These are phyloP conservation scores for Anthopleura xanthogrammica DNA, from an alignment of 92 coral and sea anemone genomes.

Conservation along the genomic window DNA sequence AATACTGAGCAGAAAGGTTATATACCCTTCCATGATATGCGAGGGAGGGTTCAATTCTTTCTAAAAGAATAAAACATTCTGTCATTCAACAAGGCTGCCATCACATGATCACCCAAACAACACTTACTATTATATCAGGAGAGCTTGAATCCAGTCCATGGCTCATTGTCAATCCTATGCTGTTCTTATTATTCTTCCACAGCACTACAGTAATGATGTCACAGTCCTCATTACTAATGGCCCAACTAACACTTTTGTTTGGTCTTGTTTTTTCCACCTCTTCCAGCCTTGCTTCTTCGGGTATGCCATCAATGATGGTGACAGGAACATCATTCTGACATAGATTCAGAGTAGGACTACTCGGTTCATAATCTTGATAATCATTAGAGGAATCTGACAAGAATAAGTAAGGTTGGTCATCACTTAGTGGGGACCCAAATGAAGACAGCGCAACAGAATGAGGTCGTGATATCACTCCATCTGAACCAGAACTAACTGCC, in stretches of 20 bases:
- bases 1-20: no score
- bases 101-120: not conserved
- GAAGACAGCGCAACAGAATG: slow-evolving; percentile 72
- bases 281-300: slow-evolving; percentile 53
- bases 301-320: slow-evolving; percentile 82
- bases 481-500: slow-evolving; percentile 52
- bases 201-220: slow-evolving; percentile 81
- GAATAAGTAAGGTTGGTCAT: slow-evolving; percentile 39
- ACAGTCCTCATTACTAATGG: slow-evolving; percentile 62
- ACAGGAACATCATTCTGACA: slow-evolving; percentile 82
- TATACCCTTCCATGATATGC: no score
- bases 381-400: slow-evolving; percentile 62
- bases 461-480: slow-evolving; percentile 43
- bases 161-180: slow-evolving; percentile 75
- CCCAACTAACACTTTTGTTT: slow-evolving; percentile 84
- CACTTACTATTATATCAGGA: slow-evolving; percentile 73
- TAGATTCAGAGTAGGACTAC: slow-evolving; percentile 73
- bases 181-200: slow-evolving; percentile 62
- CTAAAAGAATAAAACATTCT: not conserved
- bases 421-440: slow-evolving; percentile 63
- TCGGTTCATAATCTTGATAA: slow-evolving; percentile 50
- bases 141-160: slow-evolving; percentile 69
- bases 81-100: not conserved
- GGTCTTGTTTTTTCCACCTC: slow-evolving; percentile 43
- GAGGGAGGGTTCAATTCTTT: no score